Conservation (phyloP, 2,797 vertebrate genomes). For the Chaetodon trifasciatus region DNA sequence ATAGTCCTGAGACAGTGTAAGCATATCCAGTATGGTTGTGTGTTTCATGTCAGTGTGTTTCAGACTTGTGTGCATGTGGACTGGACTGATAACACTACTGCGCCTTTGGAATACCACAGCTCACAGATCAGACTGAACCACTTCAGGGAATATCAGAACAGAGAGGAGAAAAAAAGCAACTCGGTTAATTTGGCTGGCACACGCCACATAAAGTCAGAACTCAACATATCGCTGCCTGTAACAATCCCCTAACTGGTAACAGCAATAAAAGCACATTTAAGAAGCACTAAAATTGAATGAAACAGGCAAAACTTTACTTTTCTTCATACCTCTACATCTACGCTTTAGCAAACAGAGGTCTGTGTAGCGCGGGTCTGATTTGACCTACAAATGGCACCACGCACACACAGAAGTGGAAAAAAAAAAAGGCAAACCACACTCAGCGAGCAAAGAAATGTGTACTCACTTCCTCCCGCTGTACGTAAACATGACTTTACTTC, state of each 20-base stretch:
- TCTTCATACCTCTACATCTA: constrained; percentile 50
- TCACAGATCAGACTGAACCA: constrained; percentile 51
- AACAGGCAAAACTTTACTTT: constrained; percentile 51
- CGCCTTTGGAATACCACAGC: constrained; percentile 66
- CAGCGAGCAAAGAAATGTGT: constrained; percentile 58
- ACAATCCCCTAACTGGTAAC: constrained; percentile 31
- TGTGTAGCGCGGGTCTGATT: constrained; percentile 48
- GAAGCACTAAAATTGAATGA: constrained; percentile 52
- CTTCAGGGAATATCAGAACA: constrained; percentile 39
- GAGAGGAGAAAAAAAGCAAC: constrained; percentile 26
- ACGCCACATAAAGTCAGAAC: constrained; percentile 47
- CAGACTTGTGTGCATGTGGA: constrained; percentile 51
- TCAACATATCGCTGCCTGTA: constrained; percentile 48
- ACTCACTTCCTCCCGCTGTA: constrained; percentile 50
- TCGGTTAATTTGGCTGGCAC: constrained; percentile 26
- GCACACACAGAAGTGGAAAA: constrained; percentile 36
- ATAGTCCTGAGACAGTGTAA: constrained; percentile 80
- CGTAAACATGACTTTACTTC: constrained; percentile 66
- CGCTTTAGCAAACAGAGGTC: constrained; percentile 42
- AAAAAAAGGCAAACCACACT: constrained; percentile 62
- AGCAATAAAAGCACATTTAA: constrained; percentile 62
- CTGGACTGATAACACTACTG: constrained; percentile 69
- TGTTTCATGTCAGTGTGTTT: constrained; percentile 54
- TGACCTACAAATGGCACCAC: constrained; percentile 60
- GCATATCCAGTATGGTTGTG: constrained; percentile 53